Conservation (phyloP, 2,113 vertebrate genomes). For the Proteles cristata region DNA sequence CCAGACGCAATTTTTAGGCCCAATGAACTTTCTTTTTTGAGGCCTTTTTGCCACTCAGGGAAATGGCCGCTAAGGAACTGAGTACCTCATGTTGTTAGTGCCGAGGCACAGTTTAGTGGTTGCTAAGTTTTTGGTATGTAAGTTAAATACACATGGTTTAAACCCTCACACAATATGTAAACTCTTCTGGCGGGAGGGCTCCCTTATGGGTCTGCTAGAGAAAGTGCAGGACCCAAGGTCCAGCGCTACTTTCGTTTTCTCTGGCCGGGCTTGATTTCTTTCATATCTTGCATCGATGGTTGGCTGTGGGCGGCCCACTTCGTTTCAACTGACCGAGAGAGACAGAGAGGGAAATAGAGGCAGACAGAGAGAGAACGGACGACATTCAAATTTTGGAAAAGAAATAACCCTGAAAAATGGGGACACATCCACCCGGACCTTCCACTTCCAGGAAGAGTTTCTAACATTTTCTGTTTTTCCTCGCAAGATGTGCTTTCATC, state of each 20-base stretch:
- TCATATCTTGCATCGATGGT: neutral
- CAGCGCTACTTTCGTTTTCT: slow-evolving; percentile 78
- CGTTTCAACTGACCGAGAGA: neutral
- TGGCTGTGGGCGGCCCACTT: neutral
- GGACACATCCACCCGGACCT: neutral
- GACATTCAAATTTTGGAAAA: neutral
- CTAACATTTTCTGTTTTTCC: slow-evolving; percentile 3
- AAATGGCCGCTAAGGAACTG: neutral
- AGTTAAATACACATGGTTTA: slow-evolving; percentile 21
- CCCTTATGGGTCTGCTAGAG: neutral
- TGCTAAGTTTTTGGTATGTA: slow-evolving; percentile 28
- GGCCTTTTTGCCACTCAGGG: neutral
- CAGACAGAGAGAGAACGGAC: neutral
- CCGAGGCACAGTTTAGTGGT: neutral
- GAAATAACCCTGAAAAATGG: neutral
- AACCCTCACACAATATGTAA: neutral
- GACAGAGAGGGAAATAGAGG: neutral
- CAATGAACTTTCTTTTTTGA: slow-evolving; percentile 9
- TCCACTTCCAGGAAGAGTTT: neutral
- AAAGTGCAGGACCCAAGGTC: neutral
- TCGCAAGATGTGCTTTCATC: slow-evolving; percentile 3
- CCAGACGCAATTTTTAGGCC: neutral
- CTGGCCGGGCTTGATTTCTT: slow-evolving; percentile 16
- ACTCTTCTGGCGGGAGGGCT: neutral
- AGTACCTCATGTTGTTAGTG: neutral